phyloP scores from a whole-genome alignment of 2,113 vertebrate genomes.

The Myrmophylax atrothorax region DNA sequence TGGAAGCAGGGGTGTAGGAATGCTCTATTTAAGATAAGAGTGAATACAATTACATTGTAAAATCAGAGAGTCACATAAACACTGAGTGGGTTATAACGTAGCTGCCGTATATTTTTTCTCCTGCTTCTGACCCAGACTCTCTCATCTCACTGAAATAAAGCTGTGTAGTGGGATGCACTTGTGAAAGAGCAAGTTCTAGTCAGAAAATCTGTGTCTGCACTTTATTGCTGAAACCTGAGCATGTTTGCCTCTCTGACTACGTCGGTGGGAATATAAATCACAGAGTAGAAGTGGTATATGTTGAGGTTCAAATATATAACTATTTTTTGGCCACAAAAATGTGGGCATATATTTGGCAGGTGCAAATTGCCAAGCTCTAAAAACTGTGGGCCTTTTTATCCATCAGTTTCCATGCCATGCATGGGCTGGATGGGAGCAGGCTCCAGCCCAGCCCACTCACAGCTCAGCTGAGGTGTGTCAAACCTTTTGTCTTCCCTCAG shows the following conservation, averaged over 20 bases:
- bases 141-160: constrained; percentile 12
- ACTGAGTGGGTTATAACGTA: background rate
- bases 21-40: background rate
- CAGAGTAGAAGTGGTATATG: background rate
- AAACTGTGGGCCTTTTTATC: background rate
- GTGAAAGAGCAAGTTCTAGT: background rate
- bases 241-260: background rate
- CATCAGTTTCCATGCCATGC: background rate
- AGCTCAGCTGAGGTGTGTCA: background rate
- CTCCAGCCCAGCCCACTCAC: background rate
- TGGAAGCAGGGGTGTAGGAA: background rate
- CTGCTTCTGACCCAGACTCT: background rate
- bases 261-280: background rate
- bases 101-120: background rate
- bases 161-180: background rate
- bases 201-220: background rate
- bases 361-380: background rate
- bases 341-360: background rate
- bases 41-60: background rate
- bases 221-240: background rate
- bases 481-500: background rate
- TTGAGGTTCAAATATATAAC: background rate
- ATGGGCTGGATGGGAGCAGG: background rate
- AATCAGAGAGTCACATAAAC: background rate
- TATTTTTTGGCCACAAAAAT: background rate